These are phyloP conservation scores for Sarotherodon lohbergeri DNA, from an alignment of 2,113 vertebrate genomes.

Conservation along the genomic window DNA sequence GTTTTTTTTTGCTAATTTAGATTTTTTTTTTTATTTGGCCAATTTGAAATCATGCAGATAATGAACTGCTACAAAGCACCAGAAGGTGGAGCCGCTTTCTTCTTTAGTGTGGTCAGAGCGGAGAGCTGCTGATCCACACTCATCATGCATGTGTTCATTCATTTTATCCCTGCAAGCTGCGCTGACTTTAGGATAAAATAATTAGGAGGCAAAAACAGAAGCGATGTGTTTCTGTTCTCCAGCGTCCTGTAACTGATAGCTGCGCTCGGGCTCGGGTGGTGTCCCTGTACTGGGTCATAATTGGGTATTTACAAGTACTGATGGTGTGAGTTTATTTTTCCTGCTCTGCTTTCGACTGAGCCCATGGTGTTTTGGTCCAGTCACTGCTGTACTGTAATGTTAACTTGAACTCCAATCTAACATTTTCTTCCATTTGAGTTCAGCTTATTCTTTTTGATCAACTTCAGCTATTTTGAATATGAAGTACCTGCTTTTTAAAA, in stretches of 20 bases:
- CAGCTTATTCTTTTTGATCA: not conserved
- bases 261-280: not conserved
- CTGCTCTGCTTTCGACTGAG: fast-evolving
- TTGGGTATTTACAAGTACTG: not conserved
- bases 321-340: not conserved
- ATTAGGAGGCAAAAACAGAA: not conserved
- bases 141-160: not conserved
- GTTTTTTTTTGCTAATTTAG: too few relatives aligned
- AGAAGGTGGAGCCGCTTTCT: not conserved
- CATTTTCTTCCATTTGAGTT: not conserved
- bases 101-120: not conserved
- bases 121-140: not conserved
- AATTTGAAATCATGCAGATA: not conserved
- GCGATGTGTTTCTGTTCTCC: not conserved
- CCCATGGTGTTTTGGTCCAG: not conserved
- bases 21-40: not conserved
- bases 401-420: not conserved
- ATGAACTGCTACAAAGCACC: not conserved
- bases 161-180: not conserved
- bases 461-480: not conserved
- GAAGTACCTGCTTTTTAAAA: not conserved
- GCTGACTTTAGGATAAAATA: not conserved
- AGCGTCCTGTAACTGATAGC: not conserved
- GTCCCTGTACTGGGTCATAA: fast-evolving
- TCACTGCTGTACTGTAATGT: not conserved